Evolutionary conservation across 2,113 vertebrate species (phyloP).

Genomic region (Stigmatopora nigra): DNA sequence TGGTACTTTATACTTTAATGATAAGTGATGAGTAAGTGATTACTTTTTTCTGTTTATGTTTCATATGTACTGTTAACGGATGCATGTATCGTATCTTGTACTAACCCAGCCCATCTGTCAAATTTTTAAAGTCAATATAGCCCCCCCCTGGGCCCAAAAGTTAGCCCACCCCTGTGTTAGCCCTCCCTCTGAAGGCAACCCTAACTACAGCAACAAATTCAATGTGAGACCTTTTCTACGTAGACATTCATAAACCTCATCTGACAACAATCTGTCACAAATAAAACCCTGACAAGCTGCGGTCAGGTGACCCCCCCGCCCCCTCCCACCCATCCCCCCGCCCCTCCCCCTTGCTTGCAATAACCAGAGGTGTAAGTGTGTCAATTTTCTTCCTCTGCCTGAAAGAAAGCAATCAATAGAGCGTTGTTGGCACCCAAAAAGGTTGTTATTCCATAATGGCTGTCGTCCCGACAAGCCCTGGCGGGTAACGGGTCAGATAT

Average conservation of each 20-base stretch:
- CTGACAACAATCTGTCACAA: not conserved
- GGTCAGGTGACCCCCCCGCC: conserved; percentile 8
- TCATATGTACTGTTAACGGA: too few species aligned
- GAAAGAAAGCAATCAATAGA: conserved; percentile 62
- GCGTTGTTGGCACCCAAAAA: conserved; percentile 49
- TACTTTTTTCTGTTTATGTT: too few species aligned
- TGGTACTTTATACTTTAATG: too few species aligned
- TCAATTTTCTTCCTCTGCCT: conserved; percentile 40
- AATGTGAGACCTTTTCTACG: conserved; percentile 2
- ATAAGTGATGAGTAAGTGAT: too few species aligned
- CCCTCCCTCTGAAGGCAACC: too few species aligned
- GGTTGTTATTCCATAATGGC: conserved; percentile 63
- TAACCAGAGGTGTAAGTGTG: conserved; percentile 36
- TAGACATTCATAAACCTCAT: conserved; percentile 1
- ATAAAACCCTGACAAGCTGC: conserved; percentile 3
- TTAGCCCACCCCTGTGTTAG: too few species aligned
- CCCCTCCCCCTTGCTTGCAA: too few species aligned
- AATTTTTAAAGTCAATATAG: too few species aligned
- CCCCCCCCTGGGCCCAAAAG: too few species aligned
- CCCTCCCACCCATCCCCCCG: conserved; percentile 20
- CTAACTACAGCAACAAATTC: not conserved
- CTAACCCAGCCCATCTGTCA: too few species aligned
- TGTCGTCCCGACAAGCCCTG: conserved; percentile 58
- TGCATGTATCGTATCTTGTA: too few species aligned
- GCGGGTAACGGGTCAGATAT: conserved; percentile 62